Evolutionary conservation across 2,113 vertebrate species (phyloP), one percentile per base, ranked within the genome.

Genomic region (Cyphomyrus discorhynchus): DNA sequence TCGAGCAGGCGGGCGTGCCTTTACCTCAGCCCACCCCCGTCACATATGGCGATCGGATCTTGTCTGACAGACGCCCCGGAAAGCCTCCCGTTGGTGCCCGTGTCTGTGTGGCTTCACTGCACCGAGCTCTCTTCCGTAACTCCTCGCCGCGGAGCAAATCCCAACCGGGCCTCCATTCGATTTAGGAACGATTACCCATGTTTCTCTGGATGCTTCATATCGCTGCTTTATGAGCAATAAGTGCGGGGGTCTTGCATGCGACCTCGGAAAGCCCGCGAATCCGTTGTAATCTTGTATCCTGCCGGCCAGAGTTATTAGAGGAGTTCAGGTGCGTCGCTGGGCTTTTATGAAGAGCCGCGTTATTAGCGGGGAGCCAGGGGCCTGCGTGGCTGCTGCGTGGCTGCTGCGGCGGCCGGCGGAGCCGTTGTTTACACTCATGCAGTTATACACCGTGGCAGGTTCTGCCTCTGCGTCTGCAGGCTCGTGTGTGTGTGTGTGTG

Each of bases 401-500:
- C 31, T 19, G 35, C 82, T 52, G 31, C 8, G 53, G 31, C 6
- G 89, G 6, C 62, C 10, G 62, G 62, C 8, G n/a, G 58, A 66
- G 24, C 62, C n/a, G 62, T 10, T 70, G 62, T 70, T 70, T 70
- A 70, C n/a, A 70, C 62, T 70, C 62, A 3, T 70, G 62, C 62
- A 11, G 19, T 15, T 84, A 15, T 4, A 39, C 83, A 24, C 56
- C 31, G 19, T 5, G 74, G 91, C 92, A 90, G 92, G 83, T 90
- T 90, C 77, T 89, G 92, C 93, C 91, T 94, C 93, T 93, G 93
- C 92, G 91, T 91, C 90, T 90, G 90, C 91, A 90, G 91, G 91
- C 88, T 84, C n/a, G 39, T 90, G 89, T 35, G 27, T 66, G 86
- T 90, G 88, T 87, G 88, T 86, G 10, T 77, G 66, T 84, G 87